Base-by-base conservation (phyloP, 2,113 vertebrate genomes). In the Nycticryphes semicollaris region DNA sequence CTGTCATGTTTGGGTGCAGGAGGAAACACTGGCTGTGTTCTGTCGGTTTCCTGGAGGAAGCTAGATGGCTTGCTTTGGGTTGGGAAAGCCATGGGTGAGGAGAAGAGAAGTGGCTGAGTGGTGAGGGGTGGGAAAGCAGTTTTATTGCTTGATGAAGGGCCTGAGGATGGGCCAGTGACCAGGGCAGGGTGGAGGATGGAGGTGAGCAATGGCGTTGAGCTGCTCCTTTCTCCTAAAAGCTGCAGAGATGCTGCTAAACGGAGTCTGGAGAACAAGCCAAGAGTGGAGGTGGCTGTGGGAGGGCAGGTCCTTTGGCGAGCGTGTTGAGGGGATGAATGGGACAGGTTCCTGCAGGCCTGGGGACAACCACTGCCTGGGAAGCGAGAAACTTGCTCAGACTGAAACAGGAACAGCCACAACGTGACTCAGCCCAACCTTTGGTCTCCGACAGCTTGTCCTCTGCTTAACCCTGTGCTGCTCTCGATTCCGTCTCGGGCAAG, bases 341-440 rank as follows among this genome's bases (percentile, higher is more conserved):
- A 25, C 18, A 5, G 47, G 63, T 87, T 91, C 64, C 30, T 78
- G 70, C 51, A 48, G 43, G 77, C 81, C 81, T 72, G n/a, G 56
- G 60, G 69, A 87, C 81, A 68, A 68, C 59, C 47, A 35, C 60
- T 28, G 60, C 66, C 83, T 96, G 92, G 68, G 83, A 94, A 81
- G 17, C 2, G 3, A 95, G 93, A 80, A 92, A 57, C 75, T 95
- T 62, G 91, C 68, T 93, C 95, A 96, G 86, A 92, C 59, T 0
- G 91, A 95, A 96, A 96, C 83, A 73, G 95, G 95, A 96, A 95
- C 37, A 1, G 83, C 64, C 41, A 24, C 83, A 50, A 15, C 0
- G 47, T 94, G 95, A 94, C 88, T 96, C 92, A 95, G 69, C 67
- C 87, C 88, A 85, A 68, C 87, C 94, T 95, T 85, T 90, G 81